Evolutionary conservation across 1,140 invertebrate species (phyloP).

Genomic region (Elymnias hypermnestra): DNA sequence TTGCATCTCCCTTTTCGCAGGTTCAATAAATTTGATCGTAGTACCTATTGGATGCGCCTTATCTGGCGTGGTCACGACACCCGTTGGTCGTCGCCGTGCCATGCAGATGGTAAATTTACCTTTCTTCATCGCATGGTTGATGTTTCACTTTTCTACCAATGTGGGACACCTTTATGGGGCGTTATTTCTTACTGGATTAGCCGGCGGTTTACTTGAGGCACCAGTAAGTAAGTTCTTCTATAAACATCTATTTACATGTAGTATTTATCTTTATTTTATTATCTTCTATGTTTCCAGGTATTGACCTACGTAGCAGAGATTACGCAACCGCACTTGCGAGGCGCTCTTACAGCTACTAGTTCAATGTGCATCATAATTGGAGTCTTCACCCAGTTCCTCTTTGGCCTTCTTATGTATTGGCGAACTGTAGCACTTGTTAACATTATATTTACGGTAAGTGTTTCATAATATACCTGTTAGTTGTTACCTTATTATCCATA

Average conservation of each 20-base stretch:
- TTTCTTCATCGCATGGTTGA: conserved; percentile 83
- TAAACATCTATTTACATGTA: too few species aligned
- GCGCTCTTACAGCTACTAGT: conserved; percentile 83
- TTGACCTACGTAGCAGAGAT: conserved; percentile 89
- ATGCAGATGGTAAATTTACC: conserved; percentile 85
- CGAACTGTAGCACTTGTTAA: conserved; percentile 82
- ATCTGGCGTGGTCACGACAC: conserved; percentile 82
- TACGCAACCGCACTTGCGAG: conserved; percentile 85
- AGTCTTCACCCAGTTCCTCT: conserved; percentile 81
- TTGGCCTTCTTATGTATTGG: conserved; percentile 83
- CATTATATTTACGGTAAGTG: conserved; percentile 79
- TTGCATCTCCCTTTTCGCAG: conserved; percentile 53
- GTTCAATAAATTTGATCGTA: conserved; percentile 85
- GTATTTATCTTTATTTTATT: too few species aligned
- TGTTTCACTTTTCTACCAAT: conserved; percentile 80
- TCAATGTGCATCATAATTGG: conserved; percentile 84
- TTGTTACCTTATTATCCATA: too few species aligned
- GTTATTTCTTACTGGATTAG: conserved; percentile 81
- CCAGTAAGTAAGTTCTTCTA: conserved; percentile 77
- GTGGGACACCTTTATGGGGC: conserved; percentile 80
- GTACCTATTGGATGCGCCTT: conserved; percentile 85
- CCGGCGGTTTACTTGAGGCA: conserved; percentile 85
- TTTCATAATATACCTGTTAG: too few species aligned
- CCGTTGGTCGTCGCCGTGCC: conserved; percentile 80
- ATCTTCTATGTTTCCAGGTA: too few species aligned